Evolutionary conservation across 2,113 vertebrate species (phyloP).

Genomic region (Zosterops borbonicus): DNA sequence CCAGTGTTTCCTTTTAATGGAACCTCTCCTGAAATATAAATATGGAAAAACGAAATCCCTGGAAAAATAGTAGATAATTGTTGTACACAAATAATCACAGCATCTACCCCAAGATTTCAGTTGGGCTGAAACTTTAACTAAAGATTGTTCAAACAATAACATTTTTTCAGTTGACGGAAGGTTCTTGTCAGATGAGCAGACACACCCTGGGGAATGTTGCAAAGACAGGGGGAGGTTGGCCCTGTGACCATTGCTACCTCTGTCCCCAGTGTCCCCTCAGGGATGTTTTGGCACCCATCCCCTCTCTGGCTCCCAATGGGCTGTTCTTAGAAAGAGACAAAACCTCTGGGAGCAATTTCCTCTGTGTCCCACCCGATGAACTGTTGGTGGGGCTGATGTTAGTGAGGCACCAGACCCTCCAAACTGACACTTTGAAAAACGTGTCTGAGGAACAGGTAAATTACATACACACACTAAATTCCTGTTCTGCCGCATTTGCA

Average conservation of each 20-base stretch:
- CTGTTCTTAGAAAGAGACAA: background rate
- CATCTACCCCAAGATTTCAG: background rate
- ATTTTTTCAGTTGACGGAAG: background rate
- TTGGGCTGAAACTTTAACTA: background rate
- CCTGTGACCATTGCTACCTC: rapidly evolving
- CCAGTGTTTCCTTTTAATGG: background rate
- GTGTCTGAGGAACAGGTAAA: background rate
- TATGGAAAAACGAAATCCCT: too few relatives aligned
- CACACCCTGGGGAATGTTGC: rapidly evolving
- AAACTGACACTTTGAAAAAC: background rate
- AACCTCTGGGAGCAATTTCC: background rate
- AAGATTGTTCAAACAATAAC: background rate
- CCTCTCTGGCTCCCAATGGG: background rate
- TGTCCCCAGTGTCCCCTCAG: background rate
- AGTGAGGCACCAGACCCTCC: background rate
- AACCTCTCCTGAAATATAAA: background rate
- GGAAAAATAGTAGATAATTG: background rate
- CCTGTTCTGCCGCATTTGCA: background rate
- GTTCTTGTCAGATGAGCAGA: background rate
- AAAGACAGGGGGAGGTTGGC: background rate
- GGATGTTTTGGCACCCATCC: background rate
- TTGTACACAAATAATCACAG: background rate
- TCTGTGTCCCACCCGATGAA: background rate
- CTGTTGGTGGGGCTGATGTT: background rate
- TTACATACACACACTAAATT: background rate